Evolutionary conservation across 2,113 vertebrate species (phyloP).

Genomic region (Dermatemys mawii): DNA sequence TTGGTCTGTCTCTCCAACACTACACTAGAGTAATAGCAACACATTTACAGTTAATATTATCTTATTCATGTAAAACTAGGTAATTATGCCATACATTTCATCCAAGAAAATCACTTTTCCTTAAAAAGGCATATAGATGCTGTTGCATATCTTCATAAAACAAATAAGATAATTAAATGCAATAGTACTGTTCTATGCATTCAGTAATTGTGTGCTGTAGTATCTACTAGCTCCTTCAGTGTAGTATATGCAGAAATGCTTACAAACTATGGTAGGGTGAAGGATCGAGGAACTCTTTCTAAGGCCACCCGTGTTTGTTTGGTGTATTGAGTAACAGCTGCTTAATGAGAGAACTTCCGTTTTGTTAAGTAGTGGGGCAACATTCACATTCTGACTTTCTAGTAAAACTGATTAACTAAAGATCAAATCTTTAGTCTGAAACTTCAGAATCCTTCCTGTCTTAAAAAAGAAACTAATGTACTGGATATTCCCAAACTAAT

Average conservation of each 20-base stretch:
- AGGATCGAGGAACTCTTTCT: not conserved
- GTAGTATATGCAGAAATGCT: not conserved
- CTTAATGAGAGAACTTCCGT: not conserved
- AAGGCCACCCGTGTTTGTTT: not conserved
- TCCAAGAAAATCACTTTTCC: not conserved
- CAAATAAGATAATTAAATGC: not conserved
- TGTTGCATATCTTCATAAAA: conserved; percentile 21
- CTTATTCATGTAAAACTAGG: conserved; percentile 31
- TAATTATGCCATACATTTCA: conserved; percentile 19
- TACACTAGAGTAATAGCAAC: conserved; percentile 29
- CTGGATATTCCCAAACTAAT: not conserved
- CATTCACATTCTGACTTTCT: conserved; percentile 51
- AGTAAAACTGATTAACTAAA: conserved; percentile 20
- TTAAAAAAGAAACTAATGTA: not conserved
- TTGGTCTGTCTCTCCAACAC: conserved; percentile 44
- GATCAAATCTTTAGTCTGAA: not conserved
- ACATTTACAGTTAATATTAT: not conserved
- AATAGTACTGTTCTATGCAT: not conserved
- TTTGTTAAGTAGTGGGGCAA: conserved; percentile 24
- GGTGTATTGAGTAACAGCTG: conserved; percentile 33
- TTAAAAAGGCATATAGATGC: conserved; percentile 24
- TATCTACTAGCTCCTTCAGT: conserved; percentile 12
- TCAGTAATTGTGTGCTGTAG: not conserved
- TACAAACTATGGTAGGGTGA: not conserved
- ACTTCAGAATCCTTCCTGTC: not conserved